Percentiles rank a stretch among this genome's conserved stretches.
Evolutionary conservation across 2,888 invertebrate species (phyloP).

Genomic region (Drosophila mimica): DNA sequence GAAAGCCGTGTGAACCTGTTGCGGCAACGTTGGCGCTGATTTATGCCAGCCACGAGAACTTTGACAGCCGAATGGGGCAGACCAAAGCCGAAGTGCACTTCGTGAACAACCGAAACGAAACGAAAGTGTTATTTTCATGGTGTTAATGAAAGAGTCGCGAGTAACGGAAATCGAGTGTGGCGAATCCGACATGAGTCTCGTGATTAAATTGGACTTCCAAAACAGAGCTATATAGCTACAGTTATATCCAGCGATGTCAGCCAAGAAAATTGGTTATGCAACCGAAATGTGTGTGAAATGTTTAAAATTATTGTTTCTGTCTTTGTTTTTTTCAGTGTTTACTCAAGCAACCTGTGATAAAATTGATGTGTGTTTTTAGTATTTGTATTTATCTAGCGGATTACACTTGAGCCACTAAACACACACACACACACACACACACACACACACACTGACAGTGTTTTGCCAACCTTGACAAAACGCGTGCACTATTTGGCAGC

Average conservation of each 20-base stretch:
- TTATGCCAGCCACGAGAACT: slow-evolving; percentile 65
- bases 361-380: slow-evolving; percentile 47
- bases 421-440: slow-evolving; percentile 36
- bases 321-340: slow-evolving; percentile 31
- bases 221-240: not conserved
- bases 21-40: slow-evolving; percentile 71
- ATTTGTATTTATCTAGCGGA: slow-evolving; percentile 45
- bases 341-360: slow-evolving; percentile 46
- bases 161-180: slow-evolving; percentile 8
- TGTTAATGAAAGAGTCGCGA: slow-evolving; percentile 40
- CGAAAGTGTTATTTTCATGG: slow-evolving; percentile 7
- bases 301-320: not conserved
- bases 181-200: slow-evolving; percentile 70
- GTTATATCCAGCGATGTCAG: not conserved
- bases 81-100: slow-evolving; percentile 9
- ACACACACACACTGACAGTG: not conserved
- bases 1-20: slow-evolving; percentile 80
- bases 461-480: slow-evolving; percentile 42
- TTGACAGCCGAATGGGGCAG: slow-evolving; percentile 30
- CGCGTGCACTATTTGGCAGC: slow-evolving; percentile 23
- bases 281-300: slow-evolving; percentile 57
- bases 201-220: slow-evolving; percentile 60
- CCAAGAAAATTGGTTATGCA: slow-evolving; percentile 50
- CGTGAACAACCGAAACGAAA: slow-evolving; percentile 8
- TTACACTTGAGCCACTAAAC: slow-evolving; percentile 63